Base-by-base conservation (phyloP, 2,888 invertebrate species). In the Luffia ferchaultella region DNA sequence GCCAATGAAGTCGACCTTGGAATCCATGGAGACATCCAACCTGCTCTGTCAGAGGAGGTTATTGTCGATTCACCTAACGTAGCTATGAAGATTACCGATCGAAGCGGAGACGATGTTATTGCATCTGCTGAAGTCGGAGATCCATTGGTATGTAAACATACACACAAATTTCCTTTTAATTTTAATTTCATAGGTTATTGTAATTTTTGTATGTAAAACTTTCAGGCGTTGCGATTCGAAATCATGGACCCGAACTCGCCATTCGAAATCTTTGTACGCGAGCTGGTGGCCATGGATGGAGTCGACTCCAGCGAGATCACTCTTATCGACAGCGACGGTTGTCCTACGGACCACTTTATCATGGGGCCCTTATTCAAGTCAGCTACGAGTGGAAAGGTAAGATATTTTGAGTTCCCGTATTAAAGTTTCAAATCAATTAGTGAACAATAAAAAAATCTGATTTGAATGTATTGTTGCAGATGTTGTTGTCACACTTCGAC, bases 1-100 rank as follows among this genome's bases (percentile, higher is more conserved):
- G 91, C 95, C 52, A 96, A 96, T 75, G 95, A 95, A 74, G 94
- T 96, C 48, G 94, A 94, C 73, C 87, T 94, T 57, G 93, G 93
- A 57, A 95, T 96, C 50, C 91, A 91, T 57, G 95, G 95, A 51
- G 96, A 96, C 70, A 93, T 95, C 64, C 88, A 90, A 67, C 92
- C 93, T 49, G 93, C 93, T 48, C 85, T 96, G 54, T 92, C 93
- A 53, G 95, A 96, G 73, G 95, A 95, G 75, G 95, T 94, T 49
- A 91, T 93, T 63, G 96, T 97, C 54, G 96, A 95, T 76, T 96
- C 96, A 53, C 96, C 96, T 54, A 96, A 96, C 78, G 96, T 96
- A 53, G 92, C 95, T 41, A 96, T 97, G 96, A 92, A 92, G 73
- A 95, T 94, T 66, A 95, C 94, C 18, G 92, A 93, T 66, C 88